phyloP scores from a whole-genome alignment of 2,113 vertebrate genomes.

The Tylochromis polylepis region DNA sequence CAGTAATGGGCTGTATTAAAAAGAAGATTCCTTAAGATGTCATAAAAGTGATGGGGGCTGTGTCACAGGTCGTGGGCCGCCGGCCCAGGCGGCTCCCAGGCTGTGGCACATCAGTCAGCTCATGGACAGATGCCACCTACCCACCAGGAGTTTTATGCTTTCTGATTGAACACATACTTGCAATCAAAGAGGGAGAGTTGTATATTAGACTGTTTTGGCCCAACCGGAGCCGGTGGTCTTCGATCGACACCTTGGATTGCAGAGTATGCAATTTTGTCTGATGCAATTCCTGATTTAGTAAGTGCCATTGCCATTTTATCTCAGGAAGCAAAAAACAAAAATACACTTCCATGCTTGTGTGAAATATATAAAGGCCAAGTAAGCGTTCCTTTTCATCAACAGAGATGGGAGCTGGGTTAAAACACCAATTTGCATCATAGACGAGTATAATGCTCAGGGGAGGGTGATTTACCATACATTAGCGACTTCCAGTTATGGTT shows the following conservation, averaged over 20 bases:
- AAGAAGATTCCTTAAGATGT: conserved; percentile 97
- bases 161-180: conserved; percentile 68
- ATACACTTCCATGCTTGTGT: neutral
- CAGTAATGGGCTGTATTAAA: conserved; percentile 99
- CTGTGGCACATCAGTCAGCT: conserved; percentile 71
- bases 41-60: conserved; percentile 74
- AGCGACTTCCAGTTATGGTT: neutral
- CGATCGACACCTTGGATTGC: conserved; percentile 42
- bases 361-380: neutral
- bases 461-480: neutral
- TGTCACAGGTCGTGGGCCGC: conserved; percentile 40
- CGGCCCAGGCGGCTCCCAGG: conserved; percentile 26
- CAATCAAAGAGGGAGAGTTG: conserved; percentile 70
- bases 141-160: conserved; percentile 67
- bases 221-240: conserved; percentile 40
- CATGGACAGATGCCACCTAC: conserved; percentile 68
- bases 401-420: neutral
- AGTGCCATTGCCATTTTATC: conserved; percentile 19
- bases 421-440: neutral
- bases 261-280: conserved; percentile 50
- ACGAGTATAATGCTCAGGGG: neutral
- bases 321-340: neutral
- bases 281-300: conserved; percentile 42
- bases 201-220: conserved; percentile 64
- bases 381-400: neutral